phyloP scores from a whole-genome alignment of 1,140 invertebrate genomes.

The Bombus consobrinus region DNA sequence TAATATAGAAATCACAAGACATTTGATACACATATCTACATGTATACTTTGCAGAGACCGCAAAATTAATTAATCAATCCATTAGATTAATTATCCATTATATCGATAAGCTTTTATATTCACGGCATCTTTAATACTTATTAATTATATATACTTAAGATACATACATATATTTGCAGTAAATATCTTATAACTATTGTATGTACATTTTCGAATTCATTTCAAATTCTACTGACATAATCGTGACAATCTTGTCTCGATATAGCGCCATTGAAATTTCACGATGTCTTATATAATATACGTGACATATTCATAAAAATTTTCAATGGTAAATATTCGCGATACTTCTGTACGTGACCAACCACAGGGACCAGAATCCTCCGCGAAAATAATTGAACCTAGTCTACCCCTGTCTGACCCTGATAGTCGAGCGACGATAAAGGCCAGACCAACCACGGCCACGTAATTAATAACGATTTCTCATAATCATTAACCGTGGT shows the following conservation, averaged over 20 bases:
- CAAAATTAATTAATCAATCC: not conserved
- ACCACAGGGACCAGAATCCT: not conserved
- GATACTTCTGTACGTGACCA: not conserved
- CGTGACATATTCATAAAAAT: not conserved
- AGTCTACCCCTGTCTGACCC: not conserved
- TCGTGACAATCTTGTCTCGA: not conserved
- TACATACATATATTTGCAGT: not conserved
- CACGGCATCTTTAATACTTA: not conserved
- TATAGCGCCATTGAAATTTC: not conserved
- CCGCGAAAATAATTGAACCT: slow-evolving; percentile 49
- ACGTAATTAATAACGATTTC: slow-evolving; percentile 59
- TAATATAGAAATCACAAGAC: not conserved
- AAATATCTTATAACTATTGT: not conserved
- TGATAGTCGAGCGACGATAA: slow-evolving; percentile 40
- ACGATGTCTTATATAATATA: not conserved
- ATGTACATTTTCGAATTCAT: not conserved
- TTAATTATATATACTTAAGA: too few relatives aligned
- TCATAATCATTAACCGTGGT: slow-evolving; percentile 32
- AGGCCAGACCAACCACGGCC: not conserved
- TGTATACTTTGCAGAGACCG: not conserved
- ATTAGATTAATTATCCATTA: not conserved
- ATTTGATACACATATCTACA: not conserved
- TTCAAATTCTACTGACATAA: too few relatives aligned
- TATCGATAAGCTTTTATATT: not conserved
- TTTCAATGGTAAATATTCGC: not conserved